Evolutionary conservation across 2,888 invertebrate genomes (phyloP).

Genomic region (Perithous albicinctus): DNA sequence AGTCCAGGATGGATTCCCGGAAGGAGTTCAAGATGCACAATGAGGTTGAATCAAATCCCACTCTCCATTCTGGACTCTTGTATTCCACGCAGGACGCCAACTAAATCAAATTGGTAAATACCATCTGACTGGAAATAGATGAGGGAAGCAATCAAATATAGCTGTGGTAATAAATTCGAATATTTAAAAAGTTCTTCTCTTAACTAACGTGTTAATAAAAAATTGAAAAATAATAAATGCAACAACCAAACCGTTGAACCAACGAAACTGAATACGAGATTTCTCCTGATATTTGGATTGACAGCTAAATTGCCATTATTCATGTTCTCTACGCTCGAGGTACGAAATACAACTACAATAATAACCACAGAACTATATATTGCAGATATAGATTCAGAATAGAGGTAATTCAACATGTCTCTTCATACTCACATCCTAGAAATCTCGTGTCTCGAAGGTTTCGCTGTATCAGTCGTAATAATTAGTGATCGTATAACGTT

Average conservation of each 20-base stretch:
- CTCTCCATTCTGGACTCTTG: no score
- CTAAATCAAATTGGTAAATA: no score
- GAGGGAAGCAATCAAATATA: no score
- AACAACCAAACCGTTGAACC: neutral
- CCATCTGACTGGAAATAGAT: no score
- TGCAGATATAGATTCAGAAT: neutral
- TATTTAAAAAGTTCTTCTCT: no score
- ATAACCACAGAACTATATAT: neutral
- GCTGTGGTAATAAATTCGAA: no score
- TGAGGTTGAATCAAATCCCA: no score
- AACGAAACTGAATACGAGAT: neutral
- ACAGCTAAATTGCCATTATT: neutral
- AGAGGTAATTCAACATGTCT: neutral
- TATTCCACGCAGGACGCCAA: no score
- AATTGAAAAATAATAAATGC: no score
- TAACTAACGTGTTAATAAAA: no score
- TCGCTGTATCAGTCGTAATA: conserved; percentile 9
- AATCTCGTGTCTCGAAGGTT: neutral
- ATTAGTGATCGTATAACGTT: conserved; percentile 26
- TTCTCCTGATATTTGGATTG: neutral
- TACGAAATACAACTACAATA: neutral
- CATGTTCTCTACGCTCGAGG: neutral
- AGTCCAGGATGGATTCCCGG: no score
- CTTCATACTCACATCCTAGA: neutral
- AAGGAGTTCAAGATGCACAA: no score